Evolutionary conservation across 2,797 vertebrate genomes (phyloP).

Genomic region (Sebastolobus altivelis): DNA sequence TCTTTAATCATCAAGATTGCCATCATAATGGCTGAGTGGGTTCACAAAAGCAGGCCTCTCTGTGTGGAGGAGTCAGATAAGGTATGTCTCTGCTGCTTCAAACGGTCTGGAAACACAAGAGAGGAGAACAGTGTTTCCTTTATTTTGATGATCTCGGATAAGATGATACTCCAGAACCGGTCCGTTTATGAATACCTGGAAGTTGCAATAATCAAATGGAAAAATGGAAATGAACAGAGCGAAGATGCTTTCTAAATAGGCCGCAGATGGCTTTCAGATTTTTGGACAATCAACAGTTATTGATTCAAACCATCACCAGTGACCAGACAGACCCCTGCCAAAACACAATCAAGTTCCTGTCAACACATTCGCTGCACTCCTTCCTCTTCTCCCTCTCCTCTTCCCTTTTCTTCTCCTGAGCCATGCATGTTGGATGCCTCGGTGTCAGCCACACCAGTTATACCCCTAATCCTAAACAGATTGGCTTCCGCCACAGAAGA

Average conservation of each 20-base stretch:
- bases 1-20: slow-evolving; percentile 81
- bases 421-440: slow-evolving; percentile 77
- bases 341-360: slow-evolving; percentile 77
- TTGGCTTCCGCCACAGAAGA: slow-evolving; percentile 84
- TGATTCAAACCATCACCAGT: slow-evolving; percentile 66
- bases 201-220: slow-evolving; percentile 3
- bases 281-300: slow-evolving; percentile 56
- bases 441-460: slow-evolving; percentile 85
- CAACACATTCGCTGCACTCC: slow-evolving; percentile 62
- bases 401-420: slow-evolving; percentile 60
- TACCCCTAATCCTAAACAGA: slow-evolving; percentile 88
- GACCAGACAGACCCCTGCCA: slow-evolving; percentile 60
- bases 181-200: slow-evolving; percentile 33
- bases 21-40: slow-evolving; percentile 76
- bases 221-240: slow-evolving; percentile 21
- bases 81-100: slow-evolving; percentile 62
- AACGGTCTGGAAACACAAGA: slow-evolving; percentile 53
- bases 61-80: slow-evolving; percentile 73
- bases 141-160: slow-evolving; percentile 58
- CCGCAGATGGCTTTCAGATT: slow-evolving; percentile 44
- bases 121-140: slow-evolving; percentile 64
- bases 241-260: slow-evolving; percentile 31
- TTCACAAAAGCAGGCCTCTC: slow-evolving; percentile 71
- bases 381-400: slow-evolving; percentile 63
- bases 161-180: slow-evolving; percentile 39